A percentile compares a stretch with the other conserved stretches of the same genome.
phyloP scores from a whole-genome alignment of 2,113 vertebrate species.

The Gracilinanus agilis region DNA sequence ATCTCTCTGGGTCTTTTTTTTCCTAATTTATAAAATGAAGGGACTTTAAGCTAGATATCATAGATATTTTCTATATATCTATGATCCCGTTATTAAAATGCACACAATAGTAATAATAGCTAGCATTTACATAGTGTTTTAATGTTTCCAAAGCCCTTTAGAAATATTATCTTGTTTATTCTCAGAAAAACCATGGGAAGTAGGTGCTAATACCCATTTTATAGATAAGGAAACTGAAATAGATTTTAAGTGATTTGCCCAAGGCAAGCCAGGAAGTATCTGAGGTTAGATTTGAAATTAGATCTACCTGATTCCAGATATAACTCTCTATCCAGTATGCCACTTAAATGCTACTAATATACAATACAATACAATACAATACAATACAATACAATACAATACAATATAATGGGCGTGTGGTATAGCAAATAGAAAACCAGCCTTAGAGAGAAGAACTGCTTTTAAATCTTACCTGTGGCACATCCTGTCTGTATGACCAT shows the following conservation, averaged over 20 bases:
- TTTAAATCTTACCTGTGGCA: not conserved
- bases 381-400: too few relatives aligned
- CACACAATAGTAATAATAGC: not conserved
- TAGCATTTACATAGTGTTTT: not conserved
- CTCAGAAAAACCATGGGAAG: not conserved
- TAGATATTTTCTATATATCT: not conserved
- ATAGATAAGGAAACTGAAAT: not conserved
- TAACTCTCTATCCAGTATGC: not conserved
- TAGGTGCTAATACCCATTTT: not conserved
- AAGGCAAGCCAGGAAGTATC: not conserved
- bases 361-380: too few relatives aligned
- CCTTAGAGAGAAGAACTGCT: not conserved
- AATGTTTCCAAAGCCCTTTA: not conserved
- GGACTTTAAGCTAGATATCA: not conserved
- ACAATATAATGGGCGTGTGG: not conserved
- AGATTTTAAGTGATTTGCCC: not conserved
- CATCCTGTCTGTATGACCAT: not conserved
- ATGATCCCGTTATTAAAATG: not conserved
- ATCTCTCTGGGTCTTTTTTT: not conserved
- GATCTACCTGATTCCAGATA: not conserved
- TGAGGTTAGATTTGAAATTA: not conserved
- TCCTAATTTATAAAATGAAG: not conserved
- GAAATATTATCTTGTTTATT: not conserved
- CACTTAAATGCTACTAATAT: not conserved
- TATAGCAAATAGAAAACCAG: not conserved